Evolutionary conservation across 2,888 invertebrate species (phyloP).

Genomic region (Branchipolynoe longqiensis): DNA sequence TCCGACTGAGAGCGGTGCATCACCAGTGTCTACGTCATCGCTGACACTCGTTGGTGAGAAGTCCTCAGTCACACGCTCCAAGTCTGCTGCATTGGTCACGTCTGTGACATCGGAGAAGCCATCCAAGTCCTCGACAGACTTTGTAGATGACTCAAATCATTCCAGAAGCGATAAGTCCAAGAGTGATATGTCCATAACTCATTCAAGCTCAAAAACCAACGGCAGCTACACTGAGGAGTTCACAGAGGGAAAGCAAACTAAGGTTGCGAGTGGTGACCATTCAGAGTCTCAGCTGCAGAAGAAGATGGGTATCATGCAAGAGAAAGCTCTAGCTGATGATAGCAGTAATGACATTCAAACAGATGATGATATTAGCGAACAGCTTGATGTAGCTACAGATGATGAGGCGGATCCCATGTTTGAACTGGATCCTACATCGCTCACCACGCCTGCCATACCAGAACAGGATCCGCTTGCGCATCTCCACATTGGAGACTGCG

Average conservation of each 20-base stretch:
- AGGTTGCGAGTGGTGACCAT: too few species aligned
- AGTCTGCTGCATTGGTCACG: neutral
- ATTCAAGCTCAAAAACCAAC: constrained; percentile 39
- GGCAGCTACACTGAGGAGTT: constrained; percentile 55
- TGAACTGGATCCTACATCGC: neutral
- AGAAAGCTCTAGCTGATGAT: constrained; percentile 2
- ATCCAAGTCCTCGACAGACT: constrained; percentile 9
- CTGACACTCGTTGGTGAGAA: neutral
- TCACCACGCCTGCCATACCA: constrained; percentile 34
- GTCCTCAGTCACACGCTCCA: neutral
- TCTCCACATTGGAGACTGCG: constrained; percentile 73
- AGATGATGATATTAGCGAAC: constrained; percentile 70
- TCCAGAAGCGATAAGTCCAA: constrained; percentile 21
- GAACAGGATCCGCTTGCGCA: constrained; percentile 70
- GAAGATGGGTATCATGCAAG: neutral
- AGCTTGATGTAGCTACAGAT: constrained; percentile 61
- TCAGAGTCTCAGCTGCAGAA: neutral
- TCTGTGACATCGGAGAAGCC: constrained; percentile 10
- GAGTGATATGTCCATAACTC: constrained; percentile 50
- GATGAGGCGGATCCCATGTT: constrained; percentile 20
- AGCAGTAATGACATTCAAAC: constrained; percentile 46
- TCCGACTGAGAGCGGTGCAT: neutral
- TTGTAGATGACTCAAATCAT: constrained; percentile 20
- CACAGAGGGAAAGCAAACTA: constrained; percentile 1
- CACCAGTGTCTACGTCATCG: too few species aligned